A percentile compares a stretch with the other conserved stretches of the same genome.
Conservation (phyloP, 2,113 vertebrate species). For the Lamprotornis superbus region DNA sequence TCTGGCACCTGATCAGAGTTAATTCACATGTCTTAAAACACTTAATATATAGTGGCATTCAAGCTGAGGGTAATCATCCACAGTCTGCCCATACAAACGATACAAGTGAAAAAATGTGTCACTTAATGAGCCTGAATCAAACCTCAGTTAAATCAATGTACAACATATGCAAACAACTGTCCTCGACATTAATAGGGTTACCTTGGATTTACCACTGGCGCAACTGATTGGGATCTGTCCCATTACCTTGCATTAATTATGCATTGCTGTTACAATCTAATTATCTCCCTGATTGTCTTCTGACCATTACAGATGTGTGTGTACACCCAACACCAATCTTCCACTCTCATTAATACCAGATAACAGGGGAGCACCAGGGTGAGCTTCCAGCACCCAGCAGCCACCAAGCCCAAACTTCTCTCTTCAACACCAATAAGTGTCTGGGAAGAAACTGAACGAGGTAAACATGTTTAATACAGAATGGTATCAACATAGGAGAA, state of each 20-base stretch:
- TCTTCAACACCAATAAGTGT: neutral
- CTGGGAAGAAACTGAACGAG: neutral
- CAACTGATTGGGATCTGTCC: neutral
- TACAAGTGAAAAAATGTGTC: neutral
- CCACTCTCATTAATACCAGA: neutral
- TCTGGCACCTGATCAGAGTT: conserved; percentile 12
- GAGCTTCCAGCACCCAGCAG: neutral
- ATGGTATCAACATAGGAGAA: neutral
- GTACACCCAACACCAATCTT: neutral
- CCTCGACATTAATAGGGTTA: neutral
- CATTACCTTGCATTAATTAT: neutral
- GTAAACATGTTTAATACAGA: neutral
- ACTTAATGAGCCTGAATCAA: conserved; percentile 29
- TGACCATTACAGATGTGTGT: neutral
- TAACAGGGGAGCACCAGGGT: neutral
- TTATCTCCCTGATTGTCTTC: neutral
- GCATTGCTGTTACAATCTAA: neutral
- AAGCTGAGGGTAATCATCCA: conserved; percentile 17
- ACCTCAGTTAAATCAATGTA: conserved; percentile 20
- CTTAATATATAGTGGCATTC: conserved; percentile 34
- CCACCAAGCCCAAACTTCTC: neutral
- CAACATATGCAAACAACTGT: neutral
- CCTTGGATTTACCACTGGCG: neutral
- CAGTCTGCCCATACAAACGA: neutral
- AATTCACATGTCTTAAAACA: conserved; percentile 18